Evolutionary conservation across 2,113 vertebrate species (phyloP).

Genomic region (Nesogale talazaci): DNA sequence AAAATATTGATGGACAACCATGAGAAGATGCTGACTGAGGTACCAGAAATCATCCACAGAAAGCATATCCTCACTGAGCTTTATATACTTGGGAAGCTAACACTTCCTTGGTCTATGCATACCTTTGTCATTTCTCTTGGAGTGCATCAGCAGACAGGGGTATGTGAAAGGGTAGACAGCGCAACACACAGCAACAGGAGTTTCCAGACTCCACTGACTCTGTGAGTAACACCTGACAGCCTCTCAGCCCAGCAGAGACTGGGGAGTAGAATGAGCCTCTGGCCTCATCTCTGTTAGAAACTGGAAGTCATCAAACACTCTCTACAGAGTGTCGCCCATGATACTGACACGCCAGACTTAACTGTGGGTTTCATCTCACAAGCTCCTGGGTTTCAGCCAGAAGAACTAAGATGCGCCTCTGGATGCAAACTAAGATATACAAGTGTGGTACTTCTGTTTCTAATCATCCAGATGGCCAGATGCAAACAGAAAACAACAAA

Average conservation of each 20-base stretch:
- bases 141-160: neutral
- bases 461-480: neutral
- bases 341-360: neutral
- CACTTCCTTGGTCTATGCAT: neutral
- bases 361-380: fast-evolving
- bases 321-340: fast-evolving
- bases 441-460: neutral
- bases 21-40: neutral
- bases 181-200: neutral
- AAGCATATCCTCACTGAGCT: neutral
- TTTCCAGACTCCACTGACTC: neutral
- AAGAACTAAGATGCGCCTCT: neutral
- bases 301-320: neutral
- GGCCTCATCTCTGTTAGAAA: neutral
- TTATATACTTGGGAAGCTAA: neutral
- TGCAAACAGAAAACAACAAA: neutral
- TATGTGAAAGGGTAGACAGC: neutral
- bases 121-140: neutral
- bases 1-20: neutral
- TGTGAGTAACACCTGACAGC: neutral
- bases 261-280: neutral
- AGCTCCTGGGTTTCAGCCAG: neutral
- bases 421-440: neutral
- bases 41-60: neutral
- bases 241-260: neutral